Base-by-base conservation (phyloP, 2,797 vertebrate species). In the Acipenser ruthenus region DNA sequence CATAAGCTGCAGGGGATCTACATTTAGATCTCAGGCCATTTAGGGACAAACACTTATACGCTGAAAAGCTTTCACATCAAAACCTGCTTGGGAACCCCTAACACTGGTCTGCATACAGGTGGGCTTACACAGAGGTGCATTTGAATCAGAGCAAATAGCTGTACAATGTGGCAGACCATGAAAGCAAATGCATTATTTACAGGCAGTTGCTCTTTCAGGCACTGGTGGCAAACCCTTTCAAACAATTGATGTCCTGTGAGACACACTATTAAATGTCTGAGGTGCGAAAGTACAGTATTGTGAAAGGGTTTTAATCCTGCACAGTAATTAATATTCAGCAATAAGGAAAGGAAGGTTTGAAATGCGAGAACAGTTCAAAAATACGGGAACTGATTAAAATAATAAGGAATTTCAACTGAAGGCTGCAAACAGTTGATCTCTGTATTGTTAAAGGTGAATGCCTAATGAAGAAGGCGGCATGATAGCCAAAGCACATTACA, bases 161-260 rank as follows among this genome's bases (percentile, higher is more conserved):
- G 18, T 18, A 58, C 18, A 50, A 58, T 53, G 69, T 56, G 53
- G 65, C 53, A 48, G 60, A 60, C 62, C 65, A 18, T 37, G 49
- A 47, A 59, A 50, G 48, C 49, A 64, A 59, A 65, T 50, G 47
- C 13, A 12, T 60, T 50, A 49, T 50, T 67, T 60, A 53, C 13
- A 51, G 53, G 51, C 65, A 67, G 69, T 55, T 63, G 60, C 15
- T 65, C 53, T 62, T 60, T 60, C 48, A 48, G 65, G 49, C 65
- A 50, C 49, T 10, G 11, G 53, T 59, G 18, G 65, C 56, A 70
- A 70, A 58, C 53, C 10, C 64, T 8, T 6, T 15, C 60, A 66
- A 15, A 70, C 61, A 70, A 66, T 66, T 50, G 58, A 10, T 53
- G 62, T 62, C 55, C 60, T 59, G 64, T 69, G 47, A 66, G 58